These are phyloP conservation scores for Drosophila mojavensis DNA, from an alignment of 1,140 invertebrate species.

Conservation along the genomic window DNA sequence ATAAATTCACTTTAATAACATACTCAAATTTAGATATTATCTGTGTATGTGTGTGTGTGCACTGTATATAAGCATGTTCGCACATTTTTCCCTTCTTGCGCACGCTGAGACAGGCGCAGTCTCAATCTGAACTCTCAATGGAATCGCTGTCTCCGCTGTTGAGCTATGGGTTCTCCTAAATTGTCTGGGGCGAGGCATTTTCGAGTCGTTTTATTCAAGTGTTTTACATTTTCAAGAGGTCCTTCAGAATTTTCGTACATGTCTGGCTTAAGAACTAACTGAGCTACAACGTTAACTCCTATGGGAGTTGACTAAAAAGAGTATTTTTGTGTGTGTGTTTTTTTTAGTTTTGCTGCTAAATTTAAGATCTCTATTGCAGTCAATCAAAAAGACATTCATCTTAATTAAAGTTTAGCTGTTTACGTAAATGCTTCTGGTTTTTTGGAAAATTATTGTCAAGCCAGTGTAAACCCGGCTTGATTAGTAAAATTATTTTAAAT, in stretches of 20 bases:
- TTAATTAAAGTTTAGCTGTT: neutral
- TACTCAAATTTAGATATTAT: conserved; percentile 77
- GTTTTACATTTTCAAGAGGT: neutral
- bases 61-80: conserved; percentile 39
- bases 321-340: neutral
- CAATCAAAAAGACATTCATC: neutral
- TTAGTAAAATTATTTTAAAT: no score
- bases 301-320: neutral
- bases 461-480: no score
- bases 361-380: no score
- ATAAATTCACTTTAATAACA: conserved; percentile 75
- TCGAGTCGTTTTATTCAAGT: conserved; percentile 22
- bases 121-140: conserved; percentile 15
- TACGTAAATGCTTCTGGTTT: neutral
- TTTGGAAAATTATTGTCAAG: no score
- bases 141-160: conserved; percentile 31
- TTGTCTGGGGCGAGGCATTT: conserved; percentile 38
- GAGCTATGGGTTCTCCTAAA: conserved; percentile 41
- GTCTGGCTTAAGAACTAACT: neutral
- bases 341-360: neutral
- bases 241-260: neutral
- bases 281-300: no score
- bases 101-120: conserved; percentile 2
- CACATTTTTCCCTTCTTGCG: conserved; percentile 18
- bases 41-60: conserved; percentile 42